These are phyloP conservation scores for Cynodonichthys magdalenae DNA, from an alignment of 2,797 vertebrate genomes.

Conservation along the genomic window DNA sequence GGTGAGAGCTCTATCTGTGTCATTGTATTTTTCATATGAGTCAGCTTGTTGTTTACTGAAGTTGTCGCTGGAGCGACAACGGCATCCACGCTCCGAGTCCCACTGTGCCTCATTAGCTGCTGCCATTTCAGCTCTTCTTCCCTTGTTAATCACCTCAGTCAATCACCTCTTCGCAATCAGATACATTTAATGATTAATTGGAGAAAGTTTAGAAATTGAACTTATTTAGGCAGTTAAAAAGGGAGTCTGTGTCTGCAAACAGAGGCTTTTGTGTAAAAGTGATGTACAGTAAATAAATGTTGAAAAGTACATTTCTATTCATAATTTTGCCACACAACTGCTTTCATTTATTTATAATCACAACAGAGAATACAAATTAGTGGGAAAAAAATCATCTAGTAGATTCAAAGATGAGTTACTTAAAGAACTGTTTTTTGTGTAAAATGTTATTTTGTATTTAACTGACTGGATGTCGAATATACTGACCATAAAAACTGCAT, in stretches of 20 bases:
- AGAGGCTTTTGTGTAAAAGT: background rate
- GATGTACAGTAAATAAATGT: background rate
- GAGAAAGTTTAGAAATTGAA: conserved; percentile 51
- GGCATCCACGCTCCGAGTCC: conserved; percentile 76
- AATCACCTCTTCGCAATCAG: conserved; percentile 69
- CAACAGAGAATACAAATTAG: background rate
- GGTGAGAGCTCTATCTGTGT: conserved; percentile 24
- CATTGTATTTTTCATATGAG: conserved; percentile 60
- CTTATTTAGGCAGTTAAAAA: conserved; percentile 17
- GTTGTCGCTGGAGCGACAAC: conserved; percentile 62
- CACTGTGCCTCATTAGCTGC: conserved; percentile 84
- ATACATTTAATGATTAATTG: conserved; percentile 64
- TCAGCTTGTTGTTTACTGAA: conserved; percentile 78
- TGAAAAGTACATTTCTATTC: background rate
- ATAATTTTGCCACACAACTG: background rate
- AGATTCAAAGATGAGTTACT: no score
- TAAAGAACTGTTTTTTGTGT: no score
- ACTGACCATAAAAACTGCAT: no score
- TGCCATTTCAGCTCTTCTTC: conserved; percentile 79
- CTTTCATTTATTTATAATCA: background rate
- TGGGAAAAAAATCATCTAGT: no score
- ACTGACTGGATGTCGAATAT: no score
- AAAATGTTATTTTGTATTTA: no score
- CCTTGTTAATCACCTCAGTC: conserved; percentile 81
- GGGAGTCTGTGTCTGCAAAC: background rate